These are phyloP conservation scores for Petromus typicus DNA, from an alignment of 2,113 vertebrate species.

Conservation along the genomic window DNA sequence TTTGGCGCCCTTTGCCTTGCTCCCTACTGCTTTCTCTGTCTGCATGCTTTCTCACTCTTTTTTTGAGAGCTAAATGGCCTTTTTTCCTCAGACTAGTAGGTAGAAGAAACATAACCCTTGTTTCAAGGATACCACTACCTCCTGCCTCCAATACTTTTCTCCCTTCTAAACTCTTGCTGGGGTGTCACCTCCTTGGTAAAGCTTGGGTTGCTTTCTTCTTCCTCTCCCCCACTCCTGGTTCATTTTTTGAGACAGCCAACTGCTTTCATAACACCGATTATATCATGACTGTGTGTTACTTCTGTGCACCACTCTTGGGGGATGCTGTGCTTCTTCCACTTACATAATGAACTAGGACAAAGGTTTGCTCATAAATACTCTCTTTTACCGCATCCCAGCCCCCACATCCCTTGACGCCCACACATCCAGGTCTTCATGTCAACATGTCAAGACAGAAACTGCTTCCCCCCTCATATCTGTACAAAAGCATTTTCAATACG, in stretches of 20 bases:
- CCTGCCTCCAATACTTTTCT: not conserved
- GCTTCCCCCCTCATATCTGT: not conserved
- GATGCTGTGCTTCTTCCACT: not conserved
- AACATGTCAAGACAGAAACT: not conserved
- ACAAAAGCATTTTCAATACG: slow-evolving; percentile 32
- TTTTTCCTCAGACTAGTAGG: not conserved
- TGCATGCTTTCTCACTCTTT: not conserved
- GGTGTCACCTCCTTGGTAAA: not conserved
- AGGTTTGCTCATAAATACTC: not conserved
- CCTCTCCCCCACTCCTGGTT: not conserved
- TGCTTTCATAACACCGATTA: not conserved
- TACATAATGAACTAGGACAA: not conserved
- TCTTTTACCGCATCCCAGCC: not conserved
- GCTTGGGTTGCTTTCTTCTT: not conserved
- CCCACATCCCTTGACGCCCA: not conserved
- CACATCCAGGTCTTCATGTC: not conserved
- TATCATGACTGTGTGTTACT: not conserved
- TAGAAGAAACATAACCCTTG: not conserved
- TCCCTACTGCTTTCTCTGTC: not conserved
- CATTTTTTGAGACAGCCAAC: not conserved
- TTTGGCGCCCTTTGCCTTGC: not conserved
- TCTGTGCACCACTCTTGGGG: not conserved
- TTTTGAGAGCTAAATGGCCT: not conserved
- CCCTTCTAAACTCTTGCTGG: not conserved
- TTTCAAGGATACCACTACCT: not conserved